These are phyloP conservation scores for Hemiprocne comata DNA, from an alignment of 2,113 vertebrate species.

Conservation along the genomic window DNA sequence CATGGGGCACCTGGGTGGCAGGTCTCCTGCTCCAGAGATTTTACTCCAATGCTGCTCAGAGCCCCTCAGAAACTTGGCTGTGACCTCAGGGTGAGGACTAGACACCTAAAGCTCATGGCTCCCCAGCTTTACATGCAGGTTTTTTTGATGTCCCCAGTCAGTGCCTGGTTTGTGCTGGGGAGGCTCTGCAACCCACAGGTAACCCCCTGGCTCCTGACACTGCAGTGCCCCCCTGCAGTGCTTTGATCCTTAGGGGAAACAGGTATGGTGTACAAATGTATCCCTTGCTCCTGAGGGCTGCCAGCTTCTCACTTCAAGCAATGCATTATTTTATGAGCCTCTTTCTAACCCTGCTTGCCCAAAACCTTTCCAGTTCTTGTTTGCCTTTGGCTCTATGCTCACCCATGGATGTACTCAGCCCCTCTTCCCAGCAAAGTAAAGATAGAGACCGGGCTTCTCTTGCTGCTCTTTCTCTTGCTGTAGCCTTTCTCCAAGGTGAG, in stretches of 20 bases:
- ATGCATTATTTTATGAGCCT: not conserved
- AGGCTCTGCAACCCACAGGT: not conserved
- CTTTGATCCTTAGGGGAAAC: not conserved
- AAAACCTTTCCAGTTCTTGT: not conserved
- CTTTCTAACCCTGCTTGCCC: not conserved
- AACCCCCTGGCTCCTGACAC: not conserved
- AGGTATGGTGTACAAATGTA: fast-evolving
- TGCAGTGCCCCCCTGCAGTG: not conserved
- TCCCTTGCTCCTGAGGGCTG: not conserved
- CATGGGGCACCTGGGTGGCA: not conserved
- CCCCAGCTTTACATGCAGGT: not conserved
- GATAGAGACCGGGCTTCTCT: not conserved
- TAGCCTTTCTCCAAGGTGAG: not conserved
- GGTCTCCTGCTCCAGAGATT: not conserved
- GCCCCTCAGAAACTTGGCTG: not conserved
- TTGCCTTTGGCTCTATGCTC: not conserved
- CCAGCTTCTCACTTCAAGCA: not conserved
- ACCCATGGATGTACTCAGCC: not conserved
- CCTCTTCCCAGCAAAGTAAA: not conserved
- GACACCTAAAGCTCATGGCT: not conserved
- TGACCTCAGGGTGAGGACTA: not conserved
- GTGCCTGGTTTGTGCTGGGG: not conserved
- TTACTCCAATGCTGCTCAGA: not conserved
- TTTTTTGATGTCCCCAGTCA: fast-evolving
- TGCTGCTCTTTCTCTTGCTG: not conserved